Conservation (phyloP, 2,888 invertebrate species). For the Platerodrilus igneus region DNA sequence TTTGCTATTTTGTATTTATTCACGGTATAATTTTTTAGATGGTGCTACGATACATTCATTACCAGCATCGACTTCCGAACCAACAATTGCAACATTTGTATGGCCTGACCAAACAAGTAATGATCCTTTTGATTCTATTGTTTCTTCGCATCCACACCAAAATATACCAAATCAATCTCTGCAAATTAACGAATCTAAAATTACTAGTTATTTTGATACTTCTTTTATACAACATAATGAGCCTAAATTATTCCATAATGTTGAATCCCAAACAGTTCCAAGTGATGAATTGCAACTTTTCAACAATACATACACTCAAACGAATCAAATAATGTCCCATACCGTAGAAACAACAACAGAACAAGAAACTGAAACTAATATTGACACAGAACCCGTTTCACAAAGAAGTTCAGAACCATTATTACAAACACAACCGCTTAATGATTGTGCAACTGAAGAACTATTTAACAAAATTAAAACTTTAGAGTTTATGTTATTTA, state of each 20-base stretch:
- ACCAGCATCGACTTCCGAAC: too few species aligned
- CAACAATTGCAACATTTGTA: slow-evolving; percentile 29
- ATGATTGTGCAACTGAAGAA: slow-evolving; percentile 36
- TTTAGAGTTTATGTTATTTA: slow-evolving; percentile 45
- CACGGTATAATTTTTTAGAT: too few species aligned
- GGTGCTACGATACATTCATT: too few species aligned
- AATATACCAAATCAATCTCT: too few species aligned
- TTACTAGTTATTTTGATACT: too few species aligned
- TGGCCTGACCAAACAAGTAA: slow-evolving; percentile 29
- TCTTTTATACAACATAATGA: too few species aligned
- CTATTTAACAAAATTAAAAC: slow-evolving; percentile 43
- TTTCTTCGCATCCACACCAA: not conserved
- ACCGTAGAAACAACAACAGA: slow-evolving; percentile 4
- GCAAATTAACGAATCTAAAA: too few species aligned
- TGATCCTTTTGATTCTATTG: slow-evolving; percentile 30
- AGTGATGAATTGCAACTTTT: too few species aligned
- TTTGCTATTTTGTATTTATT: too few species aligned
- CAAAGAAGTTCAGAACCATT: slow-evolving; percentile 7
- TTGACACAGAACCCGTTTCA: not conserved
- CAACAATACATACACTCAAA: too few species aligned
- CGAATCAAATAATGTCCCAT: not conserved
- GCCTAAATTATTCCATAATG: too few species aligned
- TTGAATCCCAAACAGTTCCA: too few species aligned
- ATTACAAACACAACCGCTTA: slow-evolving; percentile 15
- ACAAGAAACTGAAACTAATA: not conserved